Evolutionary conservation across 2,888 invertebrate species (phyloP).

Genomic region (Amblyteles armatorius): DNA sequence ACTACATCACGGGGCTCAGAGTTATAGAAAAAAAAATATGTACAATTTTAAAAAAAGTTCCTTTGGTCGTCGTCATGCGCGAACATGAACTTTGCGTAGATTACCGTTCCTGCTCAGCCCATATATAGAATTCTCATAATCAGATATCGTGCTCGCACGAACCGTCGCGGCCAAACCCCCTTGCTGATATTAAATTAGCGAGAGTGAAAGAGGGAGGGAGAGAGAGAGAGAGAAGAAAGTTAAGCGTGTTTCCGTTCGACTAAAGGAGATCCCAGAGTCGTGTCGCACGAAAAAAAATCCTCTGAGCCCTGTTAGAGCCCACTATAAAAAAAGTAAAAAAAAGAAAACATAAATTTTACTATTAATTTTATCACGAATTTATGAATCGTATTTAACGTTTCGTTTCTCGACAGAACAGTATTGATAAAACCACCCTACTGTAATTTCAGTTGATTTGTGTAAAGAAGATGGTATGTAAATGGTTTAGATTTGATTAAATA

Average conservation of each 20-base stretch:
- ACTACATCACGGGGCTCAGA: slow-evolving; percentile 35
- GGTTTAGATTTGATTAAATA: slow-evolving; percentile 79
- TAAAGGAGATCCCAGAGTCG: neutral
- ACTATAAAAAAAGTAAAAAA: neutral
- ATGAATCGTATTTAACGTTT: slow-evolving; percentile 46
- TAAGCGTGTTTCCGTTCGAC: slow-evolving; percentile 15
- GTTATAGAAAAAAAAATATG: slow-evolving; percentile 16
- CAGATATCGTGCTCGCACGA: slow-evolving; percentile 6
- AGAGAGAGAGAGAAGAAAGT: neutral
- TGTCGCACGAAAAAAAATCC: slow-evolving; percentile 11
- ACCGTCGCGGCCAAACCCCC: slow-evolving; percentile 10
- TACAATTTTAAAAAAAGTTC: neutral
- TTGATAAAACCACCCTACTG: slow-evolving; percentile 81
- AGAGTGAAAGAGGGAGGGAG: slow-evolving; percentile 3
- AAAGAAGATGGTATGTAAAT: slow-evolving; percentile 83
- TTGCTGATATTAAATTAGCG: slow-evolving; percentile 13
- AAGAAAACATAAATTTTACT: neutral
- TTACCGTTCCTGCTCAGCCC: neutral
- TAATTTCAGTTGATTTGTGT: slow-evolving; percentile 83
- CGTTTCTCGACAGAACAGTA: slow-evolving; percentile 69
- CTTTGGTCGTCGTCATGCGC: neutral
- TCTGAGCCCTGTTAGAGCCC: slow-evolving; percentile 8
- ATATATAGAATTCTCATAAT: slow-evolving; percentile 4
- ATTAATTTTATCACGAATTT: slow-evolving; percentile 41
- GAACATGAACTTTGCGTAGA: slow-evolving; percentile 10